Evolutionary conservation across 1,140 invertebrate species (phyloP), one percentile per base, ranked within the genome.

Genomic region (Bombus confusus): DNA sequence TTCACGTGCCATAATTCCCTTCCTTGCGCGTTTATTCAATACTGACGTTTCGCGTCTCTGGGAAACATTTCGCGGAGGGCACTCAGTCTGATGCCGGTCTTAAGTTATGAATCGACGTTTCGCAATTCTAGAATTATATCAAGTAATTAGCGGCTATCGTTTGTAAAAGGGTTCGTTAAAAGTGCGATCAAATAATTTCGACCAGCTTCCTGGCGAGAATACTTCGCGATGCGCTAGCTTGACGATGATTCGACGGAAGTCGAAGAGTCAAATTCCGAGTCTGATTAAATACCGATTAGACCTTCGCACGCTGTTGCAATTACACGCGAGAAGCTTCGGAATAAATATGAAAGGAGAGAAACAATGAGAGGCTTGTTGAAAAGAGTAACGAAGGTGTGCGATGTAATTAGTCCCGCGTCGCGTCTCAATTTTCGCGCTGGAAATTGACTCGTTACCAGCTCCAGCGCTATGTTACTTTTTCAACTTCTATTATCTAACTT

Each of bases 381-480:
- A 62, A 37, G 15, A 68, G 10, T 15, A 76, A 43, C 1, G 22
- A 75, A 39, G 12, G 1, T 8, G 39, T 10, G 4, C 4, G 18
- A 4, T 6, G 62, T 76, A 76, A 83, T 76, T 83, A 83, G 34
- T 39, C 34, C 1, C 41, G 12, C 18, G 15, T 57, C 37, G 73
- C 22, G 34, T 37, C 34, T 76, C 62, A 76, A 52, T 76, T 66
- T 66, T 37, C 34, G 2, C 18, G 62, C 22, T 41, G 31, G 10
- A 76, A 83, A 83, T 68, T 83, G 39, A 43, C 80, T 57, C 41
- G 66, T 80, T 80, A 79, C 25, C 22, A 68, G 9, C 59, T 34
- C 6, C 31, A 15, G 25, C 8, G 31, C 22, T 43, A 34, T 9
- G 43, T 47, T 79, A 79, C 31, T 79, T 68, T 47, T 47, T 41